Evolutionary conservation across 2,113 vertebrate genomes (phyloP).

Genomic region (Vidua macroura): DNA sequence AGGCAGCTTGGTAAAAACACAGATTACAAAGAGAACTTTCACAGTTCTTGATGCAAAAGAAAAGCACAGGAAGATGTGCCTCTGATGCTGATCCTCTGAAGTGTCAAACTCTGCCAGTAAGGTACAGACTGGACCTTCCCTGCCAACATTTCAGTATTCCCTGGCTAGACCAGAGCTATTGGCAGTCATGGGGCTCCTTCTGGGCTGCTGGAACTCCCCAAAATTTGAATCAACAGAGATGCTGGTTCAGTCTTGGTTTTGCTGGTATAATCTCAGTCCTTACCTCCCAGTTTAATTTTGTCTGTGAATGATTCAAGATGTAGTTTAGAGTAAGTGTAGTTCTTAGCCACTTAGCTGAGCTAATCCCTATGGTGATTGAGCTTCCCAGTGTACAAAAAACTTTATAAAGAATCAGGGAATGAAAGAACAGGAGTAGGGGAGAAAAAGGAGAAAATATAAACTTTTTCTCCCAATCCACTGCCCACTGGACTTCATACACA

Average conservation of each 20-base stretch:
- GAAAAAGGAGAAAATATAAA: not conserved
- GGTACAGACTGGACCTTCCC: not conserved
- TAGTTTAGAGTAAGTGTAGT: not conserved
- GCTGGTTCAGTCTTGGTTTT: not conserved
- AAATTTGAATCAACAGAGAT: not conserved
- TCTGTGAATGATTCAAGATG: not conserved
- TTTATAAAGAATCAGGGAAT: not conserved
- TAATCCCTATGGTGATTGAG: not conserved
- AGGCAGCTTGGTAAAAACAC: slow-evolving; percentile 6
- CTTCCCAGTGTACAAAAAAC: not conserved
- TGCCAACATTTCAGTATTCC: not conserved
- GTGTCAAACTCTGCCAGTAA: not conserved
- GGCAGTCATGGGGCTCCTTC: not conserved
- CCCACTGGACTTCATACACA: not conserved
- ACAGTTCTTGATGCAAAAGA: not conserved
- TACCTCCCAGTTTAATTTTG: not conserved
- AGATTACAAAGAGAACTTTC: not conserved
- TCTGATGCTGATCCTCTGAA: slow-evolving; percentile 26
- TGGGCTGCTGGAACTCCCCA: not conserved
- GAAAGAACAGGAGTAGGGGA: not conserved
- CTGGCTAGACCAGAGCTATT: not conserved
- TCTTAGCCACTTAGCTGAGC: not conserved
- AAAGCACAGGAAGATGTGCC: not conserved
- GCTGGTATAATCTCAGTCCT: not conserved
- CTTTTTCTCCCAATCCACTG: not conserved